phyloP scores from a whole-genome alignment of 2,888 invertebrate genomes.

The Pelosia muscerda region DNA sequence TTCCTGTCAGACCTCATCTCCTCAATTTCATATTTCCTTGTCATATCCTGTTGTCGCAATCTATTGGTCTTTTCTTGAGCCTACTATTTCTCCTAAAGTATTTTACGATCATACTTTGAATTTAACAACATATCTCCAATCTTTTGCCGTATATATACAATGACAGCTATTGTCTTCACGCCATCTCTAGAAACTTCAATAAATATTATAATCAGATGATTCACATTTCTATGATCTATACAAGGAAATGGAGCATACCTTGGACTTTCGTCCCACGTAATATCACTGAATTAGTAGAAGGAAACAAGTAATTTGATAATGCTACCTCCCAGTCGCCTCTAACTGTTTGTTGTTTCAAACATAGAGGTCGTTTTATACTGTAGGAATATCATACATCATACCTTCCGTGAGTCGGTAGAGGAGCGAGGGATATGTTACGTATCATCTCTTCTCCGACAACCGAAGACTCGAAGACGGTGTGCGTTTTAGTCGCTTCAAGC shows the following conservation, averaged over 20 bases:
- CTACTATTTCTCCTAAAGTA: too few relatives aligned
- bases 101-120: too few relatives aligned
- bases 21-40: too few relatives aligned
- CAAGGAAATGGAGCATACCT: constrained; percentile 26
- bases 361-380: neutral
- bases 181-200: neutral
- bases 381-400: neutral
- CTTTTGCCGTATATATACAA: neutral
- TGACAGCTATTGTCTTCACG: neutral
- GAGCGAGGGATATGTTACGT: too few relatives aligned
- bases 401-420: too few relatives aligned
- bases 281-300: constrained; percentile 35
- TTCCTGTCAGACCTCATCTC: neutral
- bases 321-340: constrained; percentile 17
- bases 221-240: constrained; percentile 26
- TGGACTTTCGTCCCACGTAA: constrained; percentile 39
- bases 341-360: neutral
- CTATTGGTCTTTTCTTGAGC: too few relatives aligned
- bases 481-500: too few relatives aligned
- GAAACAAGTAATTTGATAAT: constrained; percentile 33
- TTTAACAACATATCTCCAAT: too few relatives aligned
- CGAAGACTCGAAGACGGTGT: too few relatives aligned
- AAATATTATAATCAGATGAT: constrained; percentile 12
- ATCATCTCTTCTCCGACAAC: too few relatives aligned
- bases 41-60: too few relatives aligned